Conservation (phyloP, 2,888 invertebrate genomes). For the Pocota personata region DNA sequence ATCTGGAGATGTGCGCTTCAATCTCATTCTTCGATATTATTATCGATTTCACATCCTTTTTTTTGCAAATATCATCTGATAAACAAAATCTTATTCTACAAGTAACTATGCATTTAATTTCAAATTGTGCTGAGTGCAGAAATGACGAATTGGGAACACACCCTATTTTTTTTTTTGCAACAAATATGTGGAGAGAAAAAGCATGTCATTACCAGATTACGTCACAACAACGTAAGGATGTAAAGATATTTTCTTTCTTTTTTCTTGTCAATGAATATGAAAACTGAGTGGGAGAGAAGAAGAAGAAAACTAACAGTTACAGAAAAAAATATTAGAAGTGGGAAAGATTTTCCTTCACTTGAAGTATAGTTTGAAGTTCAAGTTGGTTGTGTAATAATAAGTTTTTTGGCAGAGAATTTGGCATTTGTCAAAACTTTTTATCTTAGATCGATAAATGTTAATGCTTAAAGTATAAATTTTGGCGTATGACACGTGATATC, state of each 20-base stretch:
- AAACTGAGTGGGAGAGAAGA: background rate
- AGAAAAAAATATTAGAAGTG: background rate
- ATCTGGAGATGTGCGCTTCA: constrained; percentile 33
- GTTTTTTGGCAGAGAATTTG: background rate
- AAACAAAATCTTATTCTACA: background rate
- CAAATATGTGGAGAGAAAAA: constrained; percentile 27
- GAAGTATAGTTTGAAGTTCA: constrained; percentile 24
- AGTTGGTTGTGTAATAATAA: constrained; percentile 14
- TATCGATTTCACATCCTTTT: constrained; percentile 37
- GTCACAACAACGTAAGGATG: constrained; percentile 33
- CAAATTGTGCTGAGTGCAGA: background rate
- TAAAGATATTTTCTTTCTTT: background rate
- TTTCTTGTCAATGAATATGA: background rate
- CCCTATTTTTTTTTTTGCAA: constrained; percentile 28
- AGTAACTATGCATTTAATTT: too few species aligned
- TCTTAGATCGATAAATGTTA: background rate
- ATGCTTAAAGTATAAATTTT: background rate
- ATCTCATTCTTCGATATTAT: background rate
- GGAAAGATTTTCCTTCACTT: background rate
- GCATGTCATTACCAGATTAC: constrained; percentile 64
- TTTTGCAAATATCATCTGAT: background rate
- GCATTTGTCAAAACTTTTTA: background rate
- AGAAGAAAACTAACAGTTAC: background rate
- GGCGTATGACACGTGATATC: background rate
- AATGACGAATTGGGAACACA: constrained; percentile 18